These are phyloP conservation scores for Drosophila sturtevanti DNA, from an alignment of 1,140 invertebrate genomes.

Conservation along the genomic window DNA sequence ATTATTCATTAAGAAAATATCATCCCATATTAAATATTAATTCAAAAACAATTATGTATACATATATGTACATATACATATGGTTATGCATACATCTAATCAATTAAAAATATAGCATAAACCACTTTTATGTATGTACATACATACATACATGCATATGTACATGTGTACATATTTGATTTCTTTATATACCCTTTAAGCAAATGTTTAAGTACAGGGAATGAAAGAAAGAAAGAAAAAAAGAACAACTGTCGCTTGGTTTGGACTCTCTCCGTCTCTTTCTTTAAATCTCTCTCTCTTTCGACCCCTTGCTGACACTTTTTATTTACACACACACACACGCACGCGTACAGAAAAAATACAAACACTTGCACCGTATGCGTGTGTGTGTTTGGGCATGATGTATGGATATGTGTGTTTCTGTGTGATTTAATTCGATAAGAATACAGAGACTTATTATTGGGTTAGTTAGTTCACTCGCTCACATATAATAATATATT, in stretches of 20 bases:
- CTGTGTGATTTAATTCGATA: constrained; percentile 74
- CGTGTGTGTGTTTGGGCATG: constrained; percentile 12
- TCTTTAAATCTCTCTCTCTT: not conserved
- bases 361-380: constrained; percentile 26
- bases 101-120: no score
- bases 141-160: constrained; percentile 18
- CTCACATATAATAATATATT: constrained; percentile 58
- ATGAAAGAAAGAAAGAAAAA: constrained; percentile 2
- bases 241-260: constrained; percentile 1
- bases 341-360: constrained; percentile 30
- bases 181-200: not conserved
- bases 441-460: constrained; percentile 72
- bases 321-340: constrained; percentile 32
- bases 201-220: not conserved
- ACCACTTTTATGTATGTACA: no score
- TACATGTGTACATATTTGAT: not conserved
- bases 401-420: constrained; percentile 4
- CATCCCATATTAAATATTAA: no score
- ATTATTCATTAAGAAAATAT: no score
- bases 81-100: no score
- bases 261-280: not conserved
- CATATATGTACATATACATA: no score
- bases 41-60: no score
- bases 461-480: constrained; percentile 73
- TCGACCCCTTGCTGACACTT: constrained; percentile 63